Evolutionary conservation across 2,113 vertebrate species (phyloP).

Genomic region (Otus sunia): DNA sequence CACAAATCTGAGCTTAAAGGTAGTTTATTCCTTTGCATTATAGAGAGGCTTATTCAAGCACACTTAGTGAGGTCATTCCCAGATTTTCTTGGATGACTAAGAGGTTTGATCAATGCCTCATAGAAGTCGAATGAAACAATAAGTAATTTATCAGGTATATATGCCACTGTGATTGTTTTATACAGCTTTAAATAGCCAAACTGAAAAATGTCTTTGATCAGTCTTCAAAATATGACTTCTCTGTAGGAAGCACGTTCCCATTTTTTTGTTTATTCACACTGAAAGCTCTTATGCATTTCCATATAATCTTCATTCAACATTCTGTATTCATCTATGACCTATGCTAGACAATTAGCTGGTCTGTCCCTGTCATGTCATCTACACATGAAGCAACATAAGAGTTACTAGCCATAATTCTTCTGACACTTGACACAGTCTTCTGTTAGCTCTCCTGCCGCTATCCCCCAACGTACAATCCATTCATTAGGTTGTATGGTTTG

Average conservation of each 20-base stretch:
- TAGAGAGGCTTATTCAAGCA: neutral
- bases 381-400: neutral
- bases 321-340: neutral
- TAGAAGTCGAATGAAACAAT: neutral
- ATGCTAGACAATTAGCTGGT: neutral
- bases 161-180: neutral
- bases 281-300: neutral
- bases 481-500: neutral
- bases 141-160: neutral
- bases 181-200: neutral
- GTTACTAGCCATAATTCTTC: neutral
- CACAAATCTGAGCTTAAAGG: neutral
- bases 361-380: neutral
- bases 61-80: neutral
- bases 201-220: neutral
- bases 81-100: neutral
- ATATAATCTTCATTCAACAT: neutral
- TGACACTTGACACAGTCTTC: neutral
- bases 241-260: neutral
- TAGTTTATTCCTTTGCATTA: neutral
- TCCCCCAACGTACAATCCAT: fast-evolving
- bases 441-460: neutral
- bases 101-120: neutral
- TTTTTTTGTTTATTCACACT: neutral
- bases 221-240: neutral